A percentile compares a stretch with the other conserved stretches of the same genome.
Evolutionary conservation across 2,888 invertebrate genomes (phyloP).

Genomic region (Poecilus cupreus): DNA sequence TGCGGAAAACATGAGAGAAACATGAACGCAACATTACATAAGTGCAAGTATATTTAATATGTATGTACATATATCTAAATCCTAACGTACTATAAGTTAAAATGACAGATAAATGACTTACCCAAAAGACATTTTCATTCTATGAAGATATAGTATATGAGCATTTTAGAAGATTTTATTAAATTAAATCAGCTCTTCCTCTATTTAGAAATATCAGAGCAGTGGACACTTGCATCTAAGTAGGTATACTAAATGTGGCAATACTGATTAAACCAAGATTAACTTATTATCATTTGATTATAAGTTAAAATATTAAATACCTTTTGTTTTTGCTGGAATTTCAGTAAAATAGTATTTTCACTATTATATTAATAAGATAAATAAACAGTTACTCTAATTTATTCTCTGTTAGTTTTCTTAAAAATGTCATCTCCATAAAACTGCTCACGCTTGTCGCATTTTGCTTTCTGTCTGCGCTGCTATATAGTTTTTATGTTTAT

Average conservation of each 20-base stretch:
- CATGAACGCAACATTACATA: neutral
- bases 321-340: neutral
- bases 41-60: neutral
- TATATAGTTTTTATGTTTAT: neutral
- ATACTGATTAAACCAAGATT: no score
- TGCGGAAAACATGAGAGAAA: no score
- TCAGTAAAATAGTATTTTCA: neutral
- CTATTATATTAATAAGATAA: neutral
- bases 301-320: no score
- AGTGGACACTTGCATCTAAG: no score
- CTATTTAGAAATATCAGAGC: no score
- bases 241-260: no score
- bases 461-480: conserved; percentile 22
- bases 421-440: neutral
- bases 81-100: neutral
- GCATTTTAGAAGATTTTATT: no score
- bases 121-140: neutral
- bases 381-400: neutral
- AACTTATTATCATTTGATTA: no score
- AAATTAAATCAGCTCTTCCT: no score
- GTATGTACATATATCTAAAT: neutral
- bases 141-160: neutral
- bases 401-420: neutral
- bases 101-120: neutral
- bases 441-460: conserved; percentile 26